Conservation (phyloP, 2,113 vertebrate species). For the Todiramphus chloris region DNA sequence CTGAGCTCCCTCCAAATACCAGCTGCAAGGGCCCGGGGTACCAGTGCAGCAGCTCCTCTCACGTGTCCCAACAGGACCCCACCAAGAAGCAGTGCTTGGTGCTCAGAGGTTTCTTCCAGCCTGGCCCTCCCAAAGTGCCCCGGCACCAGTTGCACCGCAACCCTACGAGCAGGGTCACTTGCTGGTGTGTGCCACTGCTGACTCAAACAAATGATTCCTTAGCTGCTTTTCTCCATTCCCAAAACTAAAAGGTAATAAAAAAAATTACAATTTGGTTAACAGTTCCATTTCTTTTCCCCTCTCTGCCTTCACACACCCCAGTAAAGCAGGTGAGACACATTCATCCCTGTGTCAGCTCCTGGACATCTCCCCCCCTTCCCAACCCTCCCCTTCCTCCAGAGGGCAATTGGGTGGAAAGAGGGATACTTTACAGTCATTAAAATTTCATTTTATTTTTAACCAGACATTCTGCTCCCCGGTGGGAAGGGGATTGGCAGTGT, state of each 20-base stretch:
- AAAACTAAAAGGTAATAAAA: background rate
- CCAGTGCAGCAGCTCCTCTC: rapidly evolving
- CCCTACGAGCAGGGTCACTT: rapidly evolving
- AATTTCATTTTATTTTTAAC: slow-evolving; percentile 77
- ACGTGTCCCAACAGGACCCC: rapidly evolving
- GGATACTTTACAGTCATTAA: slow-evolving; percentile 80
- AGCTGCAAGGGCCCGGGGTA: background rate
- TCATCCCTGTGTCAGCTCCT: background rate
- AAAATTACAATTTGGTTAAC: background rate
- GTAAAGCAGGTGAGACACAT: background rate
- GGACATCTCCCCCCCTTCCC: background rate
- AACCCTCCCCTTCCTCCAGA: background rate
- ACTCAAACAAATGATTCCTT: background rate
- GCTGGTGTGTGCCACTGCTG: rapidly evolving
- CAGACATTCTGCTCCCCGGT: slow-evolving; percentile 24
- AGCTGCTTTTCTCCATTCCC: background rate
- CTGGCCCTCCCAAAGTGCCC: background rate
- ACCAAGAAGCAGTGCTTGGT: rapidly evolving
- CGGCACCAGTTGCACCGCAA: background rate
- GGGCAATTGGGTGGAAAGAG: background rate
- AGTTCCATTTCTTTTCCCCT: background rate
- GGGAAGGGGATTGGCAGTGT: slow-evolving; percentile 25
- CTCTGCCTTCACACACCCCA: background rate
- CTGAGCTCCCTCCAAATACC: rapidly evolving
- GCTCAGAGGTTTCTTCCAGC: background rate